phyloP scores from a whole-genome alignment of 2,797 vertebrate species.

The Cyprinodon diabolis region DNA sequence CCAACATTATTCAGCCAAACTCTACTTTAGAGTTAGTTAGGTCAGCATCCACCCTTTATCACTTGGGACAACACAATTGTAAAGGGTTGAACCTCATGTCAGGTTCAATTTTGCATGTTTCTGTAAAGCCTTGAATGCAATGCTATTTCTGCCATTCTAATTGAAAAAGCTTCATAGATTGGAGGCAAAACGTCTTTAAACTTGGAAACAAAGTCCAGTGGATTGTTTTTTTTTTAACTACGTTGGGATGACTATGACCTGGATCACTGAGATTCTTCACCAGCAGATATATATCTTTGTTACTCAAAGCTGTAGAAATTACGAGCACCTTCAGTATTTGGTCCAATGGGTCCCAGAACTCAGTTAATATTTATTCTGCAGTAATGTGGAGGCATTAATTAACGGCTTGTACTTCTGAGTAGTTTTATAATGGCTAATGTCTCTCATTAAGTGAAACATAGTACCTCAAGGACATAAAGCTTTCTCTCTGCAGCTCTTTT shows the following conservation, averaged over 20 bases:
- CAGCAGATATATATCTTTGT: slow-evolving; percentile 19
- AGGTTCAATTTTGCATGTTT: not conserved
- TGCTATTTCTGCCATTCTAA: too few species aligned
- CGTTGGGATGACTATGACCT: too few species aligned
- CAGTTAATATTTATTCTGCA: slow-evolving; percentile 74
- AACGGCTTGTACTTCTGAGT: slow-evolving; percentile 84
- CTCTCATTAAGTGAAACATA: slow-evolving; percentile 85
- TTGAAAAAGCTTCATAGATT: too few species aligned
- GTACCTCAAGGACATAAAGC: slow-evolving; percentile 83
- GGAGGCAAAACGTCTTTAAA: too few species aligned
- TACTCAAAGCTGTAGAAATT: slow-evolving; percentile 65
- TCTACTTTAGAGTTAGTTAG: too few species aligned
- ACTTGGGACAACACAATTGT: not conserved
- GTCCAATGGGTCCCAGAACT: slow-evolving; percentile 79
- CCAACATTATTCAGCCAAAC: too few species aligned
- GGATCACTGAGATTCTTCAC: too few species aligned
- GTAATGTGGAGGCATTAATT: slow-evolving; percentile 82
- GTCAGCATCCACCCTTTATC: not conserved
- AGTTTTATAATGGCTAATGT: slow-evolving; percentile 86
- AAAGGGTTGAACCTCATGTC: not conserved
- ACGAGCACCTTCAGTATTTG: slow-evolving; percentile 79
- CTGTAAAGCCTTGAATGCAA: too few species aligned
- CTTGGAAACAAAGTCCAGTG: too few species aligned
- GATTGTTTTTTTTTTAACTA: too few species aligned
- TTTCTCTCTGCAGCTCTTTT: slow-evolving; percentile 77